These are phyloP conservation scores for Drosophila murphyi DNA, from an alignment of 1,140 invertebrate species.

Conservation along the genomic window DNA sequence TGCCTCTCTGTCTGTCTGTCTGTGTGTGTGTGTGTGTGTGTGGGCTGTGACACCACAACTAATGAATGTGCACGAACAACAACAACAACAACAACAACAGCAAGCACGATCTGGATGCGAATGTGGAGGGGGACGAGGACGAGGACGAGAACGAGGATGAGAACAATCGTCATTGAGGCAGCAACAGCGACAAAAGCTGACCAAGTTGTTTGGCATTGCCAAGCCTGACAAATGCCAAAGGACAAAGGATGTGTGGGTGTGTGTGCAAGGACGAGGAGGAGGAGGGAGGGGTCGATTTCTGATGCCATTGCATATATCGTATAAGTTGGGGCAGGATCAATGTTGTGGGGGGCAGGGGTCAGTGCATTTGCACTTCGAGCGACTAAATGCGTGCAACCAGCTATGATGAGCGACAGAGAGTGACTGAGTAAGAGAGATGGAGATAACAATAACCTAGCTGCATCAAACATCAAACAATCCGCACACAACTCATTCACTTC, in stretches of 20 bases:
- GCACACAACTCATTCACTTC: no score
- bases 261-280: not conserved
- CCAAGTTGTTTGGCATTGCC: conserved; percentile 49
- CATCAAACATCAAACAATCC: no score
- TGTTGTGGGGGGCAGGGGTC: no score
- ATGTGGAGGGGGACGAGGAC: conserved; percentile 19
- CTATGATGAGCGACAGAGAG: conserved; percentile 16
- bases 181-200: conserved; percentile 38
- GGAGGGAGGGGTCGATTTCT: not conserved
- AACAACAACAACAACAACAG: not conserved
- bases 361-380: not conserved
- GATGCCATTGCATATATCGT: conserved; percentile 10
- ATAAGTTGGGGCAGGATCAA: not conserved
- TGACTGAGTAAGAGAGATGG: not conserved
- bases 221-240: conserved; percentile 60
- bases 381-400: conserved; percentile 40
- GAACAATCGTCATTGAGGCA: conserved; percentile 38
- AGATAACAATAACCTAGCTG: conserved; percentile 7
- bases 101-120: not conserved
- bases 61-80: conserved; percentile 57
- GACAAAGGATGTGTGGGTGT: not conserved
- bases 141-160: no score
- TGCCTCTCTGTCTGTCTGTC: not conserved
- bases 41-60: conserved; percentile 63
- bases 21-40: conserved; percentile 22